Evolutionary conservation across 1,140 invertebrate species (phyloP).

Genomic region (Anagrus nilaparvatae): DNA sequence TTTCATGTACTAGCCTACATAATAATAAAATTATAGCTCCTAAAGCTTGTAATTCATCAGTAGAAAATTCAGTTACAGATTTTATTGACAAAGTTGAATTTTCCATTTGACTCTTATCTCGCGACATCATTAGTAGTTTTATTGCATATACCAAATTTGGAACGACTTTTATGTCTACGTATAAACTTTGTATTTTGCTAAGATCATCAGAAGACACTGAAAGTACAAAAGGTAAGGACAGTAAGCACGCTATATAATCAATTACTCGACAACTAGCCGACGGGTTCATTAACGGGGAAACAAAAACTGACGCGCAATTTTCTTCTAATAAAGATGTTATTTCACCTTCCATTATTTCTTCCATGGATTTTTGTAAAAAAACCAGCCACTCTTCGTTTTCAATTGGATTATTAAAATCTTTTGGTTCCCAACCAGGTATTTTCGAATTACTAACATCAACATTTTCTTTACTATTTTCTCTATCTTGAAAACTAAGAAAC

Average conservation of each 20-base stretch:
- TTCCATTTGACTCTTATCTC: too few species aligned
- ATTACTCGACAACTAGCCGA: conserved; percentile 53
- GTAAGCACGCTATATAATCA: conserved; percentile 56
- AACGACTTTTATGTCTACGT: conserved; percentile 62
- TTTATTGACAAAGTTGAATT: too few species aligned
- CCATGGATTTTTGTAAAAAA: conserved; percentile 52
- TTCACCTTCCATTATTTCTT: conserved; percentile 60
- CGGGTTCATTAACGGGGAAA: conserved; percentile 57
- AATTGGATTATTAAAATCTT: conserved; percentile 48
- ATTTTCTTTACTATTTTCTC: conserved; percentile 11
- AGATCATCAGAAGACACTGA: conserved; percentile 43
- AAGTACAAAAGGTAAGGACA: conserved; percentile 61
- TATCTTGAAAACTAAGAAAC: background rate
- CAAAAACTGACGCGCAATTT: conserved; percentile 61
- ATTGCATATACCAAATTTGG: conserved; percentile 67
- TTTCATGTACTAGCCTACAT: conserved; percentile 57
- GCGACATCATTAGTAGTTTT: conserved; percentile 50
- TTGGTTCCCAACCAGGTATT: conserved; percentile 33
- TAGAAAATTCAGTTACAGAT: conserved; percentile 39
- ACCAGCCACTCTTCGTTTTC: conserved; percentile 75
- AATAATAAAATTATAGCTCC: conserved; percentile 58
- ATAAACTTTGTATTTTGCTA: conserved; percentile 53
- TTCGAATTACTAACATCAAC: conserved; percentile 16
- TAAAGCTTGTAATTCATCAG: conserved; percentile 53
- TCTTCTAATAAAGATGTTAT: conserved; percentile 59